These are phyloP conservation scores for Psilanteris sp. DNA, from an alignment of 1,140 invertebrate species.

Conservation along the genomic window DNA sequence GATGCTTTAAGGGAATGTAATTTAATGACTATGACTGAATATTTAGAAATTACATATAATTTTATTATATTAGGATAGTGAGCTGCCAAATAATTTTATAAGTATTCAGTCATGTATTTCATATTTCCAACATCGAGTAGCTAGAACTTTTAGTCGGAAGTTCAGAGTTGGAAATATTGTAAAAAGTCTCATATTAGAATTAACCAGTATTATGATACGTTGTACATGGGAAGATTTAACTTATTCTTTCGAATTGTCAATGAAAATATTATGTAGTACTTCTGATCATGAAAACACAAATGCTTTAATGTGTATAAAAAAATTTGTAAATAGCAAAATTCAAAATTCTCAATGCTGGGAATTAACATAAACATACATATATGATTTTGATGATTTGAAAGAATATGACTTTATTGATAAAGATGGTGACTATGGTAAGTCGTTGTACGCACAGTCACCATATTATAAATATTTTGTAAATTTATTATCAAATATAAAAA, in stretches of 20 bases:
- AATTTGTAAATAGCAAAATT: too few species aligned
- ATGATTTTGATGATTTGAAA: neutral
- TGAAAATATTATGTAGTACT: too few species aligned
- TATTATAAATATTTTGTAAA: slow-evolving; percentile 8
- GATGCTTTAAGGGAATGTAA: slow-evolving; percentile 1
- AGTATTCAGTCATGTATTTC: slow-evolving; percentile 6
- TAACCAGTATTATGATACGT: neutral
- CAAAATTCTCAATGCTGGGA: too few species aligned
- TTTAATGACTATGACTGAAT: slow-evolving; percentile 1
- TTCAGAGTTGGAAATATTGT: slow-evolving; percentile 1
- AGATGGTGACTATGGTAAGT: neutral
- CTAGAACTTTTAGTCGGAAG: too few species aligned
- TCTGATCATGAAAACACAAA: too few species aligned
- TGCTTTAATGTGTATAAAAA: too few species aligned
- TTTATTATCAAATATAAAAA: neutral
- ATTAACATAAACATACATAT: neutral
- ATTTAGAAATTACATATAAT: slow-evolving; percentile 2
- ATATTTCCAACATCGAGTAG: slow-evolving; percentile 11
- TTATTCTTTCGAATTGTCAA: too few species aligned
- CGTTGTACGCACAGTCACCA: slow-evolving; percentile 4
- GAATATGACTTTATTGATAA: neutral
- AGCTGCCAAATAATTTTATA: slow-evolving; percentile 7
- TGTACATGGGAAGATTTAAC: too few species aligned
- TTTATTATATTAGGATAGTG: neutral
- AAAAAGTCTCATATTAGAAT: slow-evolving; percentile 2